Evolutionary conservation across 2,113 vertebrate species (phyloP), one percentile per base, ranked within the genome.

Genomic region (Egretta garzetta): DNA sequence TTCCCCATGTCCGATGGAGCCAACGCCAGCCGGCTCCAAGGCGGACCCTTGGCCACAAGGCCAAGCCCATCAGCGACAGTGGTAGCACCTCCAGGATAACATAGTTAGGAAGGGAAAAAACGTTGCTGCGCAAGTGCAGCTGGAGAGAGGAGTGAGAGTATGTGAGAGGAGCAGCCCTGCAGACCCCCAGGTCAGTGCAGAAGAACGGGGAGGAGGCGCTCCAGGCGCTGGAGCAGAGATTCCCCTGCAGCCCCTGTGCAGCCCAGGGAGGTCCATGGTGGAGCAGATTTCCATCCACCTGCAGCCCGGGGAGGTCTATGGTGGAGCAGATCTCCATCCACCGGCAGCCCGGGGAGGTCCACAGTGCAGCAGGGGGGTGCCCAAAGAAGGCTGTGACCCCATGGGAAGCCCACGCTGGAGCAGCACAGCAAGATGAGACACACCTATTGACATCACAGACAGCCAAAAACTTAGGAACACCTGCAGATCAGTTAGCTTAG

Each of bases 401-500:
- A 0, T 21, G 32, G 55, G 55, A 58, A 58, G 12, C 32, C 32
- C 32, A n/a, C 5, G 8, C 56, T 58, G 32, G 56, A n/a, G 33
- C 21, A n/a, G 77, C 26, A 41, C 0, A 47, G 47, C 23, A 60
- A 93, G 58, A 82, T 12, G 28, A 80, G 20, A 55, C 15, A 62
- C 22, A 74, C 39, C 37, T 50, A 93, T 4, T 20, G 39, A 59
- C 47, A 79, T 12, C 55, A 76, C 0, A 91, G 50, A 59, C 9
- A 7, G 19, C 17, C 43, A 50, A 71, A 93, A 95, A 79, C 23
- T 64, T 27, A 50, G 39, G 62, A 87, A 84, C 83, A 84, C 45
- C 87, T 71, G 68, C 39, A 88, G 45, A 75, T 66, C 62, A 50
- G 45, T 79, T 74, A 70, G 35, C 41, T 94, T 49, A 82, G 80